phyloP scores from a whole-genome alignment of 2,113 vertebrate genomes.

The Vulpes lagopus region DNA sequence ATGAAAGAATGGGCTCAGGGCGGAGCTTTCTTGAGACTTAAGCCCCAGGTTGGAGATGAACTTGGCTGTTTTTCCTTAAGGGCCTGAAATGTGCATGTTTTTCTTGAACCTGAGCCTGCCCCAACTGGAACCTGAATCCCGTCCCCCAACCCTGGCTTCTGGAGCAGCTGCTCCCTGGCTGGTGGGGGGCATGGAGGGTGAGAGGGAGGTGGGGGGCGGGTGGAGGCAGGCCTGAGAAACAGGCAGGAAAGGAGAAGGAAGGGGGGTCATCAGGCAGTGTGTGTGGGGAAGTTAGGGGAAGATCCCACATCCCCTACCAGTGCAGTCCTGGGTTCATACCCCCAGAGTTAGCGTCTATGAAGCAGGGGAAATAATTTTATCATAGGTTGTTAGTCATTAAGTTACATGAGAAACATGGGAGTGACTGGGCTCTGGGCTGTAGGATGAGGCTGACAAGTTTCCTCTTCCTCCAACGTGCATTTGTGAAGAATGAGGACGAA shows the following conservation, averaged over 20 bases:
- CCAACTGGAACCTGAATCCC: background rate
- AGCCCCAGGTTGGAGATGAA: background rate
- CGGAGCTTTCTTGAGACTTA: background rate
- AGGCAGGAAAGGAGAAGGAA: background rate
- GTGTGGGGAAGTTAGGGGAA: background rate
- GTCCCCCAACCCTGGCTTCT: background rate
- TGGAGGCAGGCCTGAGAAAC: background rate
- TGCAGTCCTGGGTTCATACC: background rate
- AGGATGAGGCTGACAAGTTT: no score
- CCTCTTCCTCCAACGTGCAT: background rate
- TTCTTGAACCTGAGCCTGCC: background rate
- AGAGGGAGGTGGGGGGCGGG: background rate
- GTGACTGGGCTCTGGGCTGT: background rate
- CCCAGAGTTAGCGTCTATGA: background rate
- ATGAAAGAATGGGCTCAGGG: background rate
- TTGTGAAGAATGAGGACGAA: background rate
- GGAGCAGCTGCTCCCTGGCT: background rate
- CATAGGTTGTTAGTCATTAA: background rate
- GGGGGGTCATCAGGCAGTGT: background rate
- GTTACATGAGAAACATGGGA: background rate
- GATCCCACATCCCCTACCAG: background rate
- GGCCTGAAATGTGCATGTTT: background rate
- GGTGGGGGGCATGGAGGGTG: no score
- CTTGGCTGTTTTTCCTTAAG: background rate
- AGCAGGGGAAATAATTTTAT: background rate